These are phyloP conservation scores for Pluvianellus socialis DNA, from an alignment of 2,113 vertebrate species.

Conservation along the genomic window DNA sequence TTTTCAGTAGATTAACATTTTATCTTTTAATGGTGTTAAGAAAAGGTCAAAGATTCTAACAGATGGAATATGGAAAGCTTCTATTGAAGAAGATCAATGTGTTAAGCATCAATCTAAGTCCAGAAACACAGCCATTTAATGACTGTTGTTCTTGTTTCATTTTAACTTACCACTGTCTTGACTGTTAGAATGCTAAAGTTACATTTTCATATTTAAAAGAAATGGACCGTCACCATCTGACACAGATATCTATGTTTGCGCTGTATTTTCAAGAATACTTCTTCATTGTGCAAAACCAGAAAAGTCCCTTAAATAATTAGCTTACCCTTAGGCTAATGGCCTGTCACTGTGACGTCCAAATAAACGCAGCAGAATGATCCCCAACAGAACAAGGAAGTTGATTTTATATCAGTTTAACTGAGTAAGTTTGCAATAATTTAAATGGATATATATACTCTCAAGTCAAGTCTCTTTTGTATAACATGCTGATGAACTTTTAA, in stretches of 20 bases:
- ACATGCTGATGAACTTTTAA: not conserved
- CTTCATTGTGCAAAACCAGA: constrained; percentile 40
- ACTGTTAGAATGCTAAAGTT: constrained; percentile 36
- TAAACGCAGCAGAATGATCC: constrained; percentile 15
- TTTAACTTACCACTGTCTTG: constrained; percentile 41
- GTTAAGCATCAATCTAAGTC: constrained; percentile 62
- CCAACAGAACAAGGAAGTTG: not conserved
- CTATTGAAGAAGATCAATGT: constrained; percentile 74
- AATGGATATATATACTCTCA: not conserved
- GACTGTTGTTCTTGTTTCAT: constrained; percentile 38
- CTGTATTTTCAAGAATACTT: constrained; percentile 4
- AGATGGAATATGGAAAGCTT: constrained; percentile 75
- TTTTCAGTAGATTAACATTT: constrained; percentile 86
- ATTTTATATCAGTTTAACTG: constrained; percentile 32
- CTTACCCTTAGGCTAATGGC: constrained; percentile 25
- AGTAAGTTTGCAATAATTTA: constrained; percentile 31
- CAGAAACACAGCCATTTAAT: constrained; percentile 65
- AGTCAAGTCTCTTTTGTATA: not conserved
- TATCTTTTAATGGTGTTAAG: constrained; percentile 83
- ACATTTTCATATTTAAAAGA: constrained; percentile 17
- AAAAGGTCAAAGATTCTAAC: constrained; percentile 80
- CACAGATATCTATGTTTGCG: constrained; percentile 26
- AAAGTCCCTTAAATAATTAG: constrained; percentile 63
- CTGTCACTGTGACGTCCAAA: constrained; percentile 55
- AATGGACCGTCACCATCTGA: not conserved